These are phyloP conservation scores for Nephrotoma flavescens DNA, from an alignment of 2,888 invertebrate genomes.

Conservation along the genomic window DNA sequence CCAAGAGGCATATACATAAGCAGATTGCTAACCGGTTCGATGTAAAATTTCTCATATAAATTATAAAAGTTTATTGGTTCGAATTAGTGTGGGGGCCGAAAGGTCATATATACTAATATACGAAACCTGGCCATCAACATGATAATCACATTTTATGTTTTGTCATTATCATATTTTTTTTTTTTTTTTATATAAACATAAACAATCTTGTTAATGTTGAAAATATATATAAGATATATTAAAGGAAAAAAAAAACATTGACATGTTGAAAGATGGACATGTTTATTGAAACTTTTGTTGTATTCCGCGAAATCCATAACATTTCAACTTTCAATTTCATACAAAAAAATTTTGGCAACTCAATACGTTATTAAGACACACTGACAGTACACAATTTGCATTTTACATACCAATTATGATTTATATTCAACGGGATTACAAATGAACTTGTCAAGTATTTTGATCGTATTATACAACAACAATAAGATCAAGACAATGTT, in stretches of 20 bases:
- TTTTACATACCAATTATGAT: neutral
- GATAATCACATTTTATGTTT: neutral
- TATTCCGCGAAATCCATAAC: neutral
- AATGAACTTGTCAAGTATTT: neutral
- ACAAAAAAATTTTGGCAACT: neutral
- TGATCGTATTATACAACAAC: neutral
- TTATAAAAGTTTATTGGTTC: neutral
- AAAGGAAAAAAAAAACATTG: neutral
- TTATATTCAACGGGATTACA: neutral
- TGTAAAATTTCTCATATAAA: neutral
- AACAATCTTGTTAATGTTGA: neutral
- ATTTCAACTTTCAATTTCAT: neutral
- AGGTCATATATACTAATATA: neutral
- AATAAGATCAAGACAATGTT: neutral
- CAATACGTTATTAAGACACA: neutral
- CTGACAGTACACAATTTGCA: neutral
- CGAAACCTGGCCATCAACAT: neutral
- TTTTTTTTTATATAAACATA: neutral
- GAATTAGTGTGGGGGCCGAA: neutral
- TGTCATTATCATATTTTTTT: neutral
- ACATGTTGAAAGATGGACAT: neutral
- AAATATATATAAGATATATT: neutral
- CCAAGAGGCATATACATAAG: neutral
- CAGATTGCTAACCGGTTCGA: neutral
- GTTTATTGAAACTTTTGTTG: neutral